Conservation (phyloP, 2,888 invertebrate genomes). For the Drosophila macrothrix region DNA sequence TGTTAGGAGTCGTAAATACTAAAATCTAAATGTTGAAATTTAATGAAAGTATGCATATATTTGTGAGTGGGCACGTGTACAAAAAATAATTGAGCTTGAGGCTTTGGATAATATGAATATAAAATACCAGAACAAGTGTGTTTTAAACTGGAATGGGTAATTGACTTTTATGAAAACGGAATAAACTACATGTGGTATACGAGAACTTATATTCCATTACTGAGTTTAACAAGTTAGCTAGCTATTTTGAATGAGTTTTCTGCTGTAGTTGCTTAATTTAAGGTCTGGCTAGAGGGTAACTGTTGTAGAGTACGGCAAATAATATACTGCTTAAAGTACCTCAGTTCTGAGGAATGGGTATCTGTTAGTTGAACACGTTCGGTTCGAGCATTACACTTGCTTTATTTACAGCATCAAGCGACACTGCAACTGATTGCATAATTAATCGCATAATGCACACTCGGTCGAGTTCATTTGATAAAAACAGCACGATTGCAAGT, state of each 20-base stretch:
- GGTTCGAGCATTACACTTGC: not conserved
- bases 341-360: not conserved
- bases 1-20: not conserved
- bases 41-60: not conserved
- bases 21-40: not conserved
- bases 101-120: not conserved
- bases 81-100: not conserved
- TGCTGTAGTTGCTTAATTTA: not conserved
- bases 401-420: constrained; percentile 26
- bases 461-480: constrained; percentile 58
- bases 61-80: not conserved
- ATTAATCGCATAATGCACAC: constrained; percentile 38
- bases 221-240: not conserved
- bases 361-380: not conserved
- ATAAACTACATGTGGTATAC: not conserved
- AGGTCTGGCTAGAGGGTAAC: accelerated
- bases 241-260: not conserved
- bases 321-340: not conserved
- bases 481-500: constrained; percentile 22
- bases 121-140: not conserved
- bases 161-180: not conserved
- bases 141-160: not conserved
- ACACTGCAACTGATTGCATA: constrained; percentile 58
- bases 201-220: not conserved
- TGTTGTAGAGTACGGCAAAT: too few species aligned